These are phyloP conservation scores for Peromyscus aztecus DNA, from an alignment of 2,797 vertebrate genomes.

Conservation along the genomic window DNA sequence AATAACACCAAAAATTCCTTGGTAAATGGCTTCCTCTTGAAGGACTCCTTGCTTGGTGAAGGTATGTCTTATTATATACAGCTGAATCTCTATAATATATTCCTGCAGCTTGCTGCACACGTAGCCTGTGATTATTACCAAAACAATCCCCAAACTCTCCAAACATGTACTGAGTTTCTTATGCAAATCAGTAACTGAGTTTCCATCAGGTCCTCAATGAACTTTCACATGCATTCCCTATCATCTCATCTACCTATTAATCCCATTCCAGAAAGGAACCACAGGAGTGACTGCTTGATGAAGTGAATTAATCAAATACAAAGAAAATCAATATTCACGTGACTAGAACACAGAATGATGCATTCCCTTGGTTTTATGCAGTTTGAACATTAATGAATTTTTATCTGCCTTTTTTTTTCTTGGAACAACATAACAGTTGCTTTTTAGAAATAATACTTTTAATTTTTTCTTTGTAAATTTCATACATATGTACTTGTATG, in stretches of 20 bases:
- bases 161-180: background rate
- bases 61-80: no score
- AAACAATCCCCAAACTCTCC: background rate
- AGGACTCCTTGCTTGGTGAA: no score
- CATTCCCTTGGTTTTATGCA: background rate
- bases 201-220: background rate
- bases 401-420: background rate
- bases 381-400: background rate
- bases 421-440: background rate
- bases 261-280: background rate
- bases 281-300: background rate
- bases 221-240: background rate
- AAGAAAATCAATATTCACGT: background rate
- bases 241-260: background rate
- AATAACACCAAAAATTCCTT: no score
- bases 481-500: background rate
- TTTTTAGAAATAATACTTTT: background rate
- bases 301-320: background rate
- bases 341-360: background rate
- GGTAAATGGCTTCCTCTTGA: no score
- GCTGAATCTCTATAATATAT: no score
- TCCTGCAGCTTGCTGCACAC: no score
- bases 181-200: background rate
- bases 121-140: background rate
- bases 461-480: background rate